phyloP scores from a whole-genome alignment of 2,797 vertebrate species.

The Salmo trutta region DNA sequence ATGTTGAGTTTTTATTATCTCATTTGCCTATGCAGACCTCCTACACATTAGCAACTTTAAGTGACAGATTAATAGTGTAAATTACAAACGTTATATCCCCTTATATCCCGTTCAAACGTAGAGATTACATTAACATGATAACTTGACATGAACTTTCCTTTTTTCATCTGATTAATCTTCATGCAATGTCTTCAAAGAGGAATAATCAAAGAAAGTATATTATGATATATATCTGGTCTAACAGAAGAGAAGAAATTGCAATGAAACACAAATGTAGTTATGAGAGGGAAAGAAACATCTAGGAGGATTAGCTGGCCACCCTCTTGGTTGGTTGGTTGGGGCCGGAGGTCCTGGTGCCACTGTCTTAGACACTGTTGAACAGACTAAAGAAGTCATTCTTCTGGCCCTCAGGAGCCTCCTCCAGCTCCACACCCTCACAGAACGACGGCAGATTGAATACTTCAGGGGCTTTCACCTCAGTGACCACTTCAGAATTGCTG shows the following conservation, averaged over 20 bases:
- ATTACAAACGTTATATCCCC: conserved; percentile 3
- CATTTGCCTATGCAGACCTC: conserved; percentile 14
- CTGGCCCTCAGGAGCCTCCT: conserved; percentile 69
- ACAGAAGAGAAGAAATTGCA: conserved; percentile 42
- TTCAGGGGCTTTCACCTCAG: conserved; percentile 70
- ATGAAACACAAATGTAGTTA: conserved; percentile 37
- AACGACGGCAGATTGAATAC: conserved; percentile 65
- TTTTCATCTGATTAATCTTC: conserved; percentile 49
- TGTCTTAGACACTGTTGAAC: conserved; percentile 61
- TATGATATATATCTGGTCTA: conserved; percentile 11
- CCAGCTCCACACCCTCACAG: conserved; percentile 62
- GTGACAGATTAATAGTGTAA: conserved; percentile 1
- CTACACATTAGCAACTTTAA: conserved; percentile 1
- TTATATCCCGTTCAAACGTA: background rate
- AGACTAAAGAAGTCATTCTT: conserved; percentile 70
- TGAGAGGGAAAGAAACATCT: conserved; percentile 49
- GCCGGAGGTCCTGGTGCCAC: conserved; percentile 26
- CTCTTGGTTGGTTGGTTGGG: conserved; percentile 25
- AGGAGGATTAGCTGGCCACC: conserved; percentile 40
- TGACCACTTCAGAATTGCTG: conserved; percentile 65
- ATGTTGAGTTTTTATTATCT: conserved; percentile 11
- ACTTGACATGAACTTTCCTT: conserved; percentile 14
- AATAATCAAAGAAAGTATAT: conserved; percentile 36
- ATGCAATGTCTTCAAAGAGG: conserved; percentile 47
- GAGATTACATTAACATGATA: background rate